Percentiles rank a stretch among this genome's conserved stretches.
Evolutionary conservation across 1,140 invertebrate species (phyloP).

Genomic region (Cardiocondyla obscurior): DNA sequence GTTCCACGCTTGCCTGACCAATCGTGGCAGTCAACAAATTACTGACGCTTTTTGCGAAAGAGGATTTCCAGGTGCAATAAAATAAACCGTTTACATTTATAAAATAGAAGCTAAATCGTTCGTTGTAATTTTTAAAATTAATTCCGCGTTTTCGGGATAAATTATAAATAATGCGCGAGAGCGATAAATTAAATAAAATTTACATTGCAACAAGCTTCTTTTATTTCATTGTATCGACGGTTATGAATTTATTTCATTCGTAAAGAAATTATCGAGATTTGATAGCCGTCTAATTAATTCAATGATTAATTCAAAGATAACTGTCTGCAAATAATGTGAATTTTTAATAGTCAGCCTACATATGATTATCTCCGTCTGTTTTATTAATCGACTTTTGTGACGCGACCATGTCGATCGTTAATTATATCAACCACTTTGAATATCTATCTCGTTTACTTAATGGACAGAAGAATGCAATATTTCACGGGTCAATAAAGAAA

Average conservation of each 20-base stretch:
- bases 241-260: conserved; percentile 62
- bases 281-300: conserved; percentile 66
- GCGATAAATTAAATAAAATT: conserved; percentile 60
- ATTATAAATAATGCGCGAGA: conserved; percentile 58
- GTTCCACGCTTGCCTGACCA: conserved; percentile 44
- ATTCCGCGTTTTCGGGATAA: conserved; percentile 52
- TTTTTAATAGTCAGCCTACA: conserved; percentile 51
- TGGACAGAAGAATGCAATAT: conserved; percentile 13
- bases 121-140: not conserved
- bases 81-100: conserved; percentile 37
- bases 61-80: conserved; percentile 22
- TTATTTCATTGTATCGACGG: conserved; percentile 48
- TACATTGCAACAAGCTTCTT: conserved; percentile 39
- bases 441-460: conserved; percentile 45
- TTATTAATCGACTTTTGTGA: conserved; percentile 52
- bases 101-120: conserved; percentile 21
- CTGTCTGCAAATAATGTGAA: conserved; percentile 47
- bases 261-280: conserved; percentile 66
- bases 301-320: conserved; percentile 66
- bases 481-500: conserved; percentile 7
- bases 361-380: conserved; percentile 46
- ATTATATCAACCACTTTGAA: conserved; percentile 47
- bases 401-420: conserved; percentile 44
- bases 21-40: conserved; percentile 33
- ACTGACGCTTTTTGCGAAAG: conserved; percentile 19